Base-by-base conservation (phyloP, 2,888 invertebrate species). In the Temnothorax unifasciatus region DNA sequence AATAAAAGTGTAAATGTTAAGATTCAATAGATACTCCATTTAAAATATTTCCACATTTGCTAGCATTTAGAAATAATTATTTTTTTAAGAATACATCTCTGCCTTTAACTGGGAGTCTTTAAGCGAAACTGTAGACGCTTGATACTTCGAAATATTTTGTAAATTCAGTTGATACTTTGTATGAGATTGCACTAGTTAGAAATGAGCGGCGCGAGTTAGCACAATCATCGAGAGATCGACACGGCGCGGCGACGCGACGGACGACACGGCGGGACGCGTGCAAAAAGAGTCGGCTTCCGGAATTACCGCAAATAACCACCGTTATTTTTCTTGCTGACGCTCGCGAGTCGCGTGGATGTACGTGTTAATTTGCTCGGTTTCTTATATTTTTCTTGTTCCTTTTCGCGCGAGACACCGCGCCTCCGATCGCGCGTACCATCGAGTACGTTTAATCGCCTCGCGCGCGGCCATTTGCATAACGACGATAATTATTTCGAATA, bases 231-330 rank as follows among this genome's bases (percentile, higher is more conserved):
- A 52, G 63, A 63, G 38, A 63, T 76, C 75, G 79, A 59, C 73
- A 47, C 44, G 59, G 34, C 38, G 79, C 44, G 59, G 34, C 38
- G 79, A 34, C 47, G 34, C 38, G 79, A 68, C 68, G 77, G n/a
- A 77, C 54, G 77, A 73, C 79, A 79, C 79, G 79, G 74, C 47
- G 79, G 18, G 79, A 59, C 74, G 74, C 59, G 73, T 59, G 47
- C 74, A 81, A 81, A 81, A 81, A 73, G 47, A 73, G 47, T 34
- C 79, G 47, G 79, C 79, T 81, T 81, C 79, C 79, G 79, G 79
- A 81, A 81, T 81, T 81, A 81, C 74, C 74, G 79, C 74, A 81
- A 81, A 81, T 81, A 81, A 81, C 79, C 79, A 79, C 79, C 79
- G 79, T 81, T 81, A 81, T 81, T 81, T 81, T 81, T 81, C 79